Base-by-base conservation (phyloP, 2,888 invertebrate genomes). In the Copidosoma aretas region DNA sequence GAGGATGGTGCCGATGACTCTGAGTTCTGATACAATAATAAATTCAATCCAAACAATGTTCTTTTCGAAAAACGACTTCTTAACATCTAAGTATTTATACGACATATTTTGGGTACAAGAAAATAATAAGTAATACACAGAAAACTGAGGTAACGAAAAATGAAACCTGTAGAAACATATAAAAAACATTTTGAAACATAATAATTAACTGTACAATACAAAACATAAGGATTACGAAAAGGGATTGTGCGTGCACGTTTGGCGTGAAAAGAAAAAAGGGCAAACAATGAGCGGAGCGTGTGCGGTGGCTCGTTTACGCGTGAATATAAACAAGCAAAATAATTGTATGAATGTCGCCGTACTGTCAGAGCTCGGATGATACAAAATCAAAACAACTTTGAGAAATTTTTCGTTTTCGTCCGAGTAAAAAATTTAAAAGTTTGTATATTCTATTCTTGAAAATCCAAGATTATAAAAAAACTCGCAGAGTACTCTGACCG, bases 1-100 rank as follows among this genome's bases (percentile, higher is more conserved):
- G 71, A 63, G 53, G 76, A 64, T 14, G 74, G 65, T 17, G 63
- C 52, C 17, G 62, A 57, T 14, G 46, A 32, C 41, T 72, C 72
- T 15, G 65, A 25, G 46, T 67, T 64, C 72, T 72, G 43, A 21
- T 41, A 63, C n/a, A 59, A 25, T 52, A n/a, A 52, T 15, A 14
- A 25, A 46, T 46, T 59, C 15, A 17, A 22, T 25, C 5, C n/a
- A 15, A 43, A 41, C 8, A 22, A 14, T 12, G 4, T 8, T 21
- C 19, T 41, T 10, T 4, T 57, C 5, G 10, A 14, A 19, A 21
- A 22, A 54, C 2, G 49, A 32, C 32, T 46, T 66, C 25, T 22
- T 17, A 2, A 32, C 19, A 32, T n/a, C n/a, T n/a, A n/a, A n/a
- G 19, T n/a, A 14, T 19, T 51, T 46, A 49, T 58, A 43, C n/a